Evolutionary conservation across 2,797 vertebrate genomes (phyloP).

Genomic region (Falco biarmicus): DNA sequence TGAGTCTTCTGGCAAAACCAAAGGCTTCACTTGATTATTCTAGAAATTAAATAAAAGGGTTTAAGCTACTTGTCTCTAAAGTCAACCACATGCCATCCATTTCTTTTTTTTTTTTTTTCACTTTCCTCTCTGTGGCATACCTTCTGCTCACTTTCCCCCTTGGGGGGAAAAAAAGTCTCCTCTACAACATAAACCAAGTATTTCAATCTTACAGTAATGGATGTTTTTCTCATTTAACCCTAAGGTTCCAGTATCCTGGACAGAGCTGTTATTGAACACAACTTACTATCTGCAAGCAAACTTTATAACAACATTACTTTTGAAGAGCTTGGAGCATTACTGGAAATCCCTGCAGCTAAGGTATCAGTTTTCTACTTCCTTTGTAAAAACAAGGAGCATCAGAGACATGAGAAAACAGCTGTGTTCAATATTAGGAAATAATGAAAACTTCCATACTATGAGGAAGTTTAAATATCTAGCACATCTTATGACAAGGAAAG

Average conservation of each 20-base stretch:
- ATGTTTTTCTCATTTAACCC: not conserved
- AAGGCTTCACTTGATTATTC: not conserved
- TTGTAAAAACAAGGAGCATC: not conserved
- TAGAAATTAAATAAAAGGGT: not conserved
- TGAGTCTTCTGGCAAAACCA: not conserved
- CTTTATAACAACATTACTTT: constrained; percentile 99
- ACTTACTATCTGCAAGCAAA: constrained; percentile 96
- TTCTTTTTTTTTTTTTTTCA: not conserved
- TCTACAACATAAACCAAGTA: not conserved
- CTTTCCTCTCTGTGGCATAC: not conserved
- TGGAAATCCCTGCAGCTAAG: constrained; percentile 98
- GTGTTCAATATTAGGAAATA: not conserved
- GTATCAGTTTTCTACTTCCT: constrained; percentile 63
- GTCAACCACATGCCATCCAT: fast-evolving
- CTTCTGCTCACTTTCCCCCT: not conserved
- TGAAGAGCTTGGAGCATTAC: constrained; percentile 94
- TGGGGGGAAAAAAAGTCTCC: not conserved
- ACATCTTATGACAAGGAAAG: not conserved
- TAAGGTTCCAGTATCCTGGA: constrained; percentile 97
- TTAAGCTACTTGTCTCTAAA: not conserved
- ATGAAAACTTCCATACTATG: not conserved
- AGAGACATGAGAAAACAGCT: not conserved
- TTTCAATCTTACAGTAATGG: not conserved
- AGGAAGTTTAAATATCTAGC: not conserved
- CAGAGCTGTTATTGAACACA: constrained; percentile 98